A percentile compares a stretch with the other conserved stretches of the same genome.
Conservation (phyloP, 2,888 invertebrate genomes). For the Apeira syringaria region DNA sequence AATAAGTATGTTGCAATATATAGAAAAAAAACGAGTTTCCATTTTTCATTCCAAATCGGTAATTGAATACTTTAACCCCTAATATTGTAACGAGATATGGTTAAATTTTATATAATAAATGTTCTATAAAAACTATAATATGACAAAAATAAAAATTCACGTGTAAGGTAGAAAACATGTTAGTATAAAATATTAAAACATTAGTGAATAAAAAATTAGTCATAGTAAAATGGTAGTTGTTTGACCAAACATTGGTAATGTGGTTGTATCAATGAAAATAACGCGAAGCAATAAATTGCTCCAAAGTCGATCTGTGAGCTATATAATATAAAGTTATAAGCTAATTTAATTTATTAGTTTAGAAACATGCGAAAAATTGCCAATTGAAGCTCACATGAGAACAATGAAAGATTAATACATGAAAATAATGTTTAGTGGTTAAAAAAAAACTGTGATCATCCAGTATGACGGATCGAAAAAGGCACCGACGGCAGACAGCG, state of each 20-base stretch:
- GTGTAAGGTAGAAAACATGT: neutral
- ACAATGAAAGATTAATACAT: conserved; percentile 13
- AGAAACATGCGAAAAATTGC: conserved; percentile 39
- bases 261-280: conserved; percentile 13
- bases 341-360: conserved; percentile 28
- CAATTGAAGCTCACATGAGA: conserved; percentile 39
- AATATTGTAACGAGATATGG: too few relatives aligned
- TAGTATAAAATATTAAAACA: conserved; percentile 3
- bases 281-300: conserved; percentile 11
- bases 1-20: too few relatives aligned
- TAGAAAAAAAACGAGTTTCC: too few relatives aligned
- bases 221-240: neutral
- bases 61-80: too few relatives aligned
- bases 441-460: conserved; percentile 4
- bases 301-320: conserved; percentile 17
- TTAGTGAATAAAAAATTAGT: conserved; percentile 8
- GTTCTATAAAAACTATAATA: too few relatives aligned
- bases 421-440: conserved; percentile 13
- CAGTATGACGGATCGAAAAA: conserved; percentile 21
- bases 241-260: conserved; percentile 24
- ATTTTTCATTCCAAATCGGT: too few relatives aligned
- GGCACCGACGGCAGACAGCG: conserved; percentile 33
- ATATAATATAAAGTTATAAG: conserved; percentile 9
- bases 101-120: too few relatives aligned
- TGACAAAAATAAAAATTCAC: neutral